phyloP scores from a whole-genome alignment of 2,797 vertebrate genomes.

The Neoniphon sammara region DNA sequence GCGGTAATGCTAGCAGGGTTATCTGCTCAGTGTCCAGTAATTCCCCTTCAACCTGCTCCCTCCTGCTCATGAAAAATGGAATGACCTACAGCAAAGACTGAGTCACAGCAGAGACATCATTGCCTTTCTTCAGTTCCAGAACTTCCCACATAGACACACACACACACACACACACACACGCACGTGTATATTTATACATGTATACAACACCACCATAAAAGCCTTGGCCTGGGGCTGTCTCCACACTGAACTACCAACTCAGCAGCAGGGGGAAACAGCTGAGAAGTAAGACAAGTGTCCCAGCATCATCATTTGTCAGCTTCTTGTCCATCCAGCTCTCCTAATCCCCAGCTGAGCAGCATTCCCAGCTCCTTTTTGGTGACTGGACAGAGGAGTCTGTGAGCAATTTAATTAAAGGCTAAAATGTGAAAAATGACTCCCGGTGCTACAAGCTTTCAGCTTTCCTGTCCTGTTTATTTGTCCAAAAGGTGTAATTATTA shows the following conservation, averaged over 20 bases:
- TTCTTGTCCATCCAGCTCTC: background rate
- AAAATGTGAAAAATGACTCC: conserved; percentile 30
- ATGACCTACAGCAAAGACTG: conserved; percentile 59
- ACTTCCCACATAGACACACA: conserved; percentile 57
- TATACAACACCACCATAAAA: conserved; percentile 48
- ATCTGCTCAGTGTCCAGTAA: conserved; percentile 37
- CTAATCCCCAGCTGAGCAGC: conserved; percentile 19
- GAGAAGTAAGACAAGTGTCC: conserved; percentile 26
- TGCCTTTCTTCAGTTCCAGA: conserved; percentile 66
- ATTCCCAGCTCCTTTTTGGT: conserved; percentile 22
- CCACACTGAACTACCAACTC: conserved; percentile 59
- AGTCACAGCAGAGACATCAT: conserved; percentile 59
- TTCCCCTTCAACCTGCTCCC: conserved; percentile 10
- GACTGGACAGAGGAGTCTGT: background rate
- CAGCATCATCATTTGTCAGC: background rate
- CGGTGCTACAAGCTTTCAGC: background rate
- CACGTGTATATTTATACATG: conserved; percentile 18
- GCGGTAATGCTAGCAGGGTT: conserved; percentile 25
- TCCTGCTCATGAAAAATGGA: conserved; percentile 62
- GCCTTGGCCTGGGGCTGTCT: conserved; percentile 60
- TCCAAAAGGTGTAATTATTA: conserved; percentile 21
- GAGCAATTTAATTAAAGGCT: conserved; percentile 24
- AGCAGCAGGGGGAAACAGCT: conserved; percentile 33
- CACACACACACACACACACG: conserved; percentile 29
- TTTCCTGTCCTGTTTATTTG: conserved; percentile 6